Base-by-base conservation (phyloP, 2,888 invertebrate genomes). In the Andrena haemorrhoa region DNA sequence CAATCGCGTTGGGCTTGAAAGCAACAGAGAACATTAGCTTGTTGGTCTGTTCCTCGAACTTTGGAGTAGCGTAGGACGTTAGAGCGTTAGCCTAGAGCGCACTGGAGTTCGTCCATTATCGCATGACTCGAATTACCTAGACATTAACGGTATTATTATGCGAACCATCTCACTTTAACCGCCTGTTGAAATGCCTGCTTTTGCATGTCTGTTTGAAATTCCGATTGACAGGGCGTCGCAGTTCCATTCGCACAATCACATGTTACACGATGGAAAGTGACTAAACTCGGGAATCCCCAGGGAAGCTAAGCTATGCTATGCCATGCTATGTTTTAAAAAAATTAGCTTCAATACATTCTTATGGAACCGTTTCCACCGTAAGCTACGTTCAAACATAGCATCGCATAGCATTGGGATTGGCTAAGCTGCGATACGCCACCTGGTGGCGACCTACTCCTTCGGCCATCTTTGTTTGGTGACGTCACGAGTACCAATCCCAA, bases 51-150 rank as follows among this genome's bases (percentile, higher is more conserved):
- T 81, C 72, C 72, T 88, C 80, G 81, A 75, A 79, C 77, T 77
- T 85, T 85, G 75, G 82, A 83, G 49, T 87, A 88, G 86, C 63
- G 35, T 83, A 88, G 83, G 85, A 83, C 68, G 53, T 72, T 79
- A 84, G 51, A 79, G 49, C 65, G 60, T 79, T 88, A 85, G 74
- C 20, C 23, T 83, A 82, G 71, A 83, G 58, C 75, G 71, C 79
- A 81, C 49, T 79, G 77, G 75, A 75, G 26, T 71, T 66, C 76
- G 77, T 75, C 71, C 51, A 76, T 82, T 63, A 73, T 83, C 53
- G 88, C 88, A 88, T 88, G 75, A 61, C 26, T 75, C 66, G 16
- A 65, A 68, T 72, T 72, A 16, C 63, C 66, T 84, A 65, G 56
- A 58, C 68, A 73, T 64, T 86, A 66, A 84, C 33, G 16, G 63